These are phyloP conservation scores for Plectropomus leopardus DNA, from an alignment of 2,113 vertebrate species.

Conservation along the genomic window DNA sequence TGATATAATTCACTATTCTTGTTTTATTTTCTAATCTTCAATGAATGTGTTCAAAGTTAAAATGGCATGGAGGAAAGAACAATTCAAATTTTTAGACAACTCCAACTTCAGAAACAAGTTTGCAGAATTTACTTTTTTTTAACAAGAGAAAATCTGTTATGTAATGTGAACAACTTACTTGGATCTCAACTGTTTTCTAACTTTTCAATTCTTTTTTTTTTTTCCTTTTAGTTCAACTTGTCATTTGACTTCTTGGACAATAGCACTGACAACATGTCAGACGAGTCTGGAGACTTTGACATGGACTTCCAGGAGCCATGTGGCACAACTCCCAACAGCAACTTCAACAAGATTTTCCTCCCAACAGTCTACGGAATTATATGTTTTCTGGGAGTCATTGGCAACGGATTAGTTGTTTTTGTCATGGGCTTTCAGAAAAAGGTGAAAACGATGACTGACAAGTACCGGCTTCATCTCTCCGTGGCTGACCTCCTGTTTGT, in stretches of 20 bases:
- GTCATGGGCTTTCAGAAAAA: slow-evolving; percentile 99
- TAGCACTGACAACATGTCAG: slow-evolving; percentile 82
- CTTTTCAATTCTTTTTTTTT: background rate
- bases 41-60: background rate
- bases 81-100: background rate
- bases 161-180: background rate
- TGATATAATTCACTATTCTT: background rate
- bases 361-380: slow-evolving; percentile 94
- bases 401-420: slow-evolving; percentile 94
- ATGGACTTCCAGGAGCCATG: slow-evolving; percentile 79
- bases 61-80: background rate
- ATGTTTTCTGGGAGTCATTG: slow-evolving; percentile 92
- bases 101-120: background rate
- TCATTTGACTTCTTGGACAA: slow-evolving; percentile 53
- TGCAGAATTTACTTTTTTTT: background rate
- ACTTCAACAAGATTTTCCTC: slow-evolving; percentile 93
- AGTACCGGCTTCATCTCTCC: slow-evolving; percentile 96
- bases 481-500: slow-evolving; percentile 97
- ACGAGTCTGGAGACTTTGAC: slow-evolving; percentile 83
- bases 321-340: slow-evolving; percentile 74
- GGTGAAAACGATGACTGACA: slow-evolving; percentile 95
- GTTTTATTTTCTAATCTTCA: background rate
- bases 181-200: background rate
- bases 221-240: slow-evolving; percentile 37
- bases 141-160: no score